These are phyloP conservation scores for Aphaenogaster floridana DNA, from an alignment of 1,140 invertebrate species.

Conservation along the genomic window DNA sequence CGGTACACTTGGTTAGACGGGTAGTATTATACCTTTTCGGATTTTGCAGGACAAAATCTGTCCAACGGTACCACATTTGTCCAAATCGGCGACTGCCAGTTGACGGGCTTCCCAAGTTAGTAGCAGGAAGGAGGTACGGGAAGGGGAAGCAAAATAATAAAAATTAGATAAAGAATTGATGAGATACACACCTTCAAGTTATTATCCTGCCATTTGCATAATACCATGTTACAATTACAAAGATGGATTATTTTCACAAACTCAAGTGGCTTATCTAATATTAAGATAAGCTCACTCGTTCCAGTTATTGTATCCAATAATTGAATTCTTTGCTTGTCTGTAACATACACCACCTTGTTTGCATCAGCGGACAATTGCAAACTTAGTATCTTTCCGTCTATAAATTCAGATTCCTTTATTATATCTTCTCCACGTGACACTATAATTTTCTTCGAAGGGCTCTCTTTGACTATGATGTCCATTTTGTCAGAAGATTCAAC, in stretches of 20 bases:
- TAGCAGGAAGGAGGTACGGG: no score
- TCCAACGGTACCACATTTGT: no score
- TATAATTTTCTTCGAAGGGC: slow-evolving; percentile 77
- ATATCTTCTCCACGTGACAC: slow-evolving; percentile 69
- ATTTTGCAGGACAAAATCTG: no score
- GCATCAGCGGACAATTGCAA: slow-evolving; percentile 77
- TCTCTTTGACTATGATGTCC: slow-evolving; percentile 80
- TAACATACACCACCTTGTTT: slow-evolving; percentile 79
- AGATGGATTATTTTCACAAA: slow-evolving; percentile 77
- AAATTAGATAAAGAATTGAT: not conserved
- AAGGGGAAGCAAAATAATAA: not conserved
- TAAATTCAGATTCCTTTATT: slow-evolving; percentile 70
- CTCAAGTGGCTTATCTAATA: slow-evolving; percentile 64
- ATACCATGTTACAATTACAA: slow-evolving; percentile 66
- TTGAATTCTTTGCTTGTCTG: slow-evolving; percentile 67
- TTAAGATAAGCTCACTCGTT: slow-evolving; percentile 57
- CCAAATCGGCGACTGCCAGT: no score
- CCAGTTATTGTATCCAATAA: slow-evolving; percentile 73
- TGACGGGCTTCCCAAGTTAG: no score
- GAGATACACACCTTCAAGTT: slow-evolving; percentile 76
- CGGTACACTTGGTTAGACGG: no score
- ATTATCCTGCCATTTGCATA: slow-evolving; percentile 74
- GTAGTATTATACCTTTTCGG: no score
- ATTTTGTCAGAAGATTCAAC: slow-evolving; percentile 74
- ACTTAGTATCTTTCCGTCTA: slow-evolving; percentile 78